Percentiles rank a stretch among this genome's conserved stretches.
These are phyloP conservation scores for Limnodromus scolopaceus DNA, from an alignment of 2,797 vertebrate genomes.

Conservation along the genomic window DNA sequence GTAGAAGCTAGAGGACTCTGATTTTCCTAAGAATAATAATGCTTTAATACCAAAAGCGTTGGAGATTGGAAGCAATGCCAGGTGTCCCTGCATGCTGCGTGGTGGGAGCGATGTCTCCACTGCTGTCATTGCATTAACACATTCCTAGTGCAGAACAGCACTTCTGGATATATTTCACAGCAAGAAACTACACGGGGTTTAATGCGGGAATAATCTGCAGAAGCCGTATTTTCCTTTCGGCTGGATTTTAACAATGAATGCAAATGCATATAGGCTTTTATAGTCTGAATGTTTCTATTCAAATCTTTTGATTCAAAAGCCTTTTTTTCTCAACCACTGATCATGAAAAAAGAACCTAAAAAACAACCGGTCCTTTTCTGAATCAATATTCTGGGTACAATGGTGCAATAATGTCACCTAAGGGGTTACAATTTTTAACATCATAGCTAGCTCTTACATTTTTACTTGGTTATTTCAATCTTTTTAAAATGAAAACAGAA, in stretches of 20 bases:
- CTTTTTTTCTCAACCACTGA: neutral
- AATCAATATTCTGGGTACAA: neutral
- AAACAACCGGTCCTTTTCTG: neutral
- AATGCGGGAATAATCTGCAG: neutral
- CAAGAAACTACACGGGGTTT: neutral
- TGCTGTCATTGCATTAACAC: neutral
- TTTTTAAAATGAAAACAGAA: neutral
- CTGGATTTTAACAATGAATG: slow-evolving; percentile 56
- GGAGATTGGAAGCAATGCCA: neutral
- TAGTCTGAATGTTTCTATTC: slow-evolving; percentile 24
- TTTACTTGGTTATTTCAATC: neutral
- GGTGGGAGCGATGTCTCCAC: neutral
- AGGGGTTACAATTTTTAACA: neutral
- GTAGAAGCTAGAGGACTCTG: neutral
- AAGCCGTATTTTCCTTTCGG: slow-evolving; percentile 36
- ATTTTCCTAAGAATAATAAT: neutral
- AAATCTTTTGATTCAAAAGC: slow-evolving; percentile 19
- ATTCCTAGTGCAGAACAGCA: neutral
- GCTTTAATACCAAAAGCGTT: neutral
- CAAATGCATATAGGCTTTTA: slow-evolving; percentile 4
- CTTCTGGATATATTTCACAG: neutral
- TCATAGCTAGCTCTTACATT: neutral
- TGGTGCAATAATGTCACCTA: neutral
- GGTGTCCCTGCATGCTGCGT: accelerated
- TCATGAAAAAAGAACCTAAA: neutral